Evolutionary conservation across 2,113 vertebrate species (phyloP).

Genomic region (Cyprinodon variegatus): DNA sequence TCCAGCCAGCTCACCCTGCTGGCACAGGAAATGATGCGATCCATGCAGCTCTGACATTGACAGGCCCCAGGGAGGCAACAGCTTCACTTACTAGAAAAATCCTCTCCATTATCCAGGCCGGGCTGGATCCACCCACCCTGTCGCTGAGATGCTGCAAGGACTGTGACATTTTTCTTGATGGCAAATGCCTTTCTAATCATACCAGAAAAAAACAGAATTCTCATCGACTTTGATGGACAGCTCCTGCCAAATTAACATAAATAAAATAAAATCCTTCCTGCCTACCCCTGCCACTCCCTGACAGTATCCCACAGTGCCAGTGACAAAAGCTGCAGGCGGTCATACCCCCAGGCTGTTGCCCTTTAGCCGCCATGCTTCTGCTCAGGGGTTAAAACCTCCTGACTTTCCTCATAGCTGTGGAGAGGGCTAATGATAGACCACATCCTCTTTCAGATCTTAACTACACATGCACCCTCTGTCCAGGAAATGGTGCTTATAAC

Average conservation of each 20-base stretch:
- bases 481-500: constrained; percentile 60
- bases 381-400: constrained; percentile 58
- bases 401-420: constrained; percentile 58
- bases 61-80: constrained; percentile 70
- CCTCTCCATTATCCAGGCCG: constrained; percentile 69
- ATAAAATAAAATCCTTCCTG: constrained; percentile 56
- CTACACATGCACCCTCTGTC: constrained; percentile 32
- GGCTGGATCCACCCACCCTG: constrained; percentile 58
- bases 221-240: constrained; percentile 75
- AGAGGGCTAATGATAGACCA: constrained; percentile 51
- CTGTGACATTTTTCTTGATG: constrained; percentile 71
- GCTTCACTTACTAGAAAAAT: constrained; percentile 76
- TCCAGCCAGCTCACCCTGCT: constrained; percentile 66
- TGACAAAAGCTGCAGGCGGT: constrained; percentile 55
- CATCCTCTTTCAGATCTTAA: constrained; percentile 50
- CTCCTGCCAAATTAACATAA: constrained; percentile 61
- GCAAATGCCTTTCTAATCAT: constrained; percentile 75
- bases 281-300: constrained; percentile 47
- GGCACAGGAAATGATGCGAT: constrained; percentile 79
- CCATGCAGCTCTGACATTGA: constrained; percentile 78
- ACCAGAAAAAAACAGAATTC: constrained; percentile 66
- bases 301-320: constrained; percentile 44
- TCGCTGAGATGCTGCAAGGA: constrained; percentile 73
- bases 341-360: constrained; percentile 44
- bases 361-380: constrained; percentile 58